A percentile compares a stretch with the other conserved stretches of the same genome.
These are phyloP conservation scores for Coleophora deauratella DNA, from an alignment of 2,888 invertebrate species.

Conservation along the genomic window DNA sequence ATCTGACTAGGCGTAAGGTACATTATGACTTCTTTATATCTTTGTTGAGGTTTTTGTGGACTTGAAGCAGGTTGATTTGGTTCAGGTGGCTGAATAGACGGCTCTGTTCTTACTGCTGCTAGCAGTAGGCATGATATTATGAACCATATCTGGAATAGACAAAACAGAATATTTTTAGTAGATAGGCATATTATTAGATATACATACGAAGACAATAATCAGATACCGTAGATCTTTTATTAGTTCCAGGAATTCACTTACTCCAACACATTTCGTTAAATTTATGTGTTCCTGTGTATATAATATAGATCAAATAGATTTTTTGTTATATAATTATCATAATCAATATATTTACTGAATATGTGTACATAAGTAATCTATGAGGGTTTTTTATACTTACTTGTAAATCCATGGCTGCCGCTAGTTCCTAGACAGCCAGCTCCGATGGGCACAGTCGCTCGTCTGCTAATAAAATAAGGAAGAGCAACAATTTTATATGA, in stretches of 20 bases:
- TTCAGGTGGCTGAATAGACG: no score
- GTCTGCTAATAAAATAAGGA: slow-evolving; percentile 34
- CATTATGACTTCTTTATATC: slow-evolving; percentile 42
- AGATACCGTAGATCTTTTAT: no score
- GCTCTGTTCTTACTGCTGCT: slow-evolving; percentile 23
- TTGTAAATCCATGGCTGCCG: slow-evolving; percentile 32
- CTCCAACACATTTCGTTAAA: no score
- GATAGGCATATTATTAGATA: not conserved
- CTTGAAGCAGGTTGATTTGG: no score
- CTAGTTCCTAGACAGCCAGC: slow-evolving; percentile 27
- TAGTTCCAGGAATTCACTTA: no score
- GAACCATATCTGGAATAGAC: slow-evolving; percentile 34
- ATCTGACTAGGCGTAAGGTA: slow-evolving; percentile 54
- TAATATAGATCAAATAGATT: no score
- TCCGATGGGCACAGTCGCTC: slow-evolving; percentile 25
- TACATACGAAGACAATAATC: no score
- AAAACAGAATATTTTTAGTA: not conserved
- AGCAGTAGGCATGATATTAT: slow-evolving; percentile 27
- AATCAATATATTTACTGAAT: no score
- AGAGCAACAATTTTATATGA: slow-evolving; percentile 48
- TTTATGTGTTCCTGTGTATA: no score
- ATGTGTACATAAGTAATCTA: not conserved
- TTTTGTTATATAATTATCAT: no score
- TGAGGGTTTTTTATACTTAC: slow-evolving; percentile 26
- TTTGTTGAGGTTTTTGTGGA: slow-evolving; percentile 12